Conservation (phyloP, 2,113 vertebrate genomes). For the Todiramphus chloris region DNA sequence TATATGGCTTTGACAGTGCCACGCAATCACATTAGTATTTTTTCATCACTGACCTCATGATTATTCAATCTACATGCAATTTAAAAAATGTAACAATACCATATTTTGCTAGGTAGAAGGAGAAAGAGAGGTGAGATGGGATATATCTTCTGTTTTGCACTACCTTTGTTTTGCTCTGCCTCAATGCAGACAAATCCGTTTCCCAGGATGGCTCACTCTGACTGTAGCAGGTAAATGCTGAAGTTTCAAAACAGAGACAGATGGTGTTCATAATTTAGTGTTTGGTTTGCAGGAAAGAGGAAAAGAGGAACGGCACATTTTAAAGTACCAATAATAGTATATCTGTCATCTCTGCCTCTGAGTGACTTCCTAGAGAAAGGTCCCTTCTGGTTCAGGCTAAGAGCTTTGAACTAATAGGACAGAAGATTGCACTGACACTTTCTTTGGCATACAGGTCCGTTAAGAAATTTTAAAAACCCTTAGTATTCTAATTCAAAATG, state of each 20-base stretch:
- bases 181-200: neutral
- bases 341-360: neutral
- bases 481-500: neutral
- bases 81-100: neutral
- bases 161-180: neutral
- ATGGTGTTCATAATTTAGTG: neutral
- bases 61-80: neutral
- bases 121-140: neutral
- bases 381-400: neutral
- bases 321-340: neutral
- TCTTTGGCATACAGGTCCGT: neutral
- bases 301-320: neutral
- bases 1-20: neutral
- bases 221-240: neutral
- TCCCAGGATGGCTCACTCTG: neutral
- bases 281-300: neutral
- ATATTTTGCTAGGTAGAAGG: neutral
- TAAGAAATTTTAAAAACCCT: neutral
- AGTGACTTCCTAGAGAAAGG: neutral
- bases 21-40: neutral
- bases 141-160: neutral
- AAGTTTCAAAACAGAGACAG: neutral
- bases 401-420: neutral
- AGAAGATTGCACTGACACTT: neutral
- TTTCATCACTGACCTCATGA: neutral